A percentile compares a stretch with the other conserved stretches of the same genome.
phyloP scores from a whole-genome alignment of 2,888 invertebrate species.

The Piscicola geometra region DNA sequence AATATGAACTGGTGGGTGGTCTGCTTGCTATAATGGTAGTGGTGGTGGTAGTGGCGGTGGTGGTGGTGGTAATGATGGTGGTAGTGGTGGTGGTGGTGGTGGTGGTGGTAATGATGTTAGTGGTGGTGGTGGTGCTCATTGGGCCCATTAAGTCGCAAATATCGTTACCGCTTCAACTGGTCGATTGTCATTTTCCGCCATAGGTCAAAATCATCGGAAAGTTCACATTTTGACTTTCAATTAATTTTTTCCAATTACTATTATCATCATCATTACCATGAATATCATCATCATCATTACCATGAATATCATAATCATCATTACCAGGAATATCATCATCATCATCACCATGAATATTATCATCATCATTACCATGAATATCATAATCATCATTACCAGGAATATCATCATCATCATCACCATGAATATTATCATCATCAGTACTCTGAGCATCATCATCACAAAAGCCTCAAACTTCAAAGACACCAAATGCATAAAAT shows the following conservation, averaged over 20 bases:
- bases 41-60: no score
- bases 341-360: constrained; percentile 4
- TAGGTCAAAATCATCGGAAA: no score
- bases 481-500: not conserved
- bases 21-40: no score
- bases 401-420: constrained; percentile 17
- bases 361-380: not conserved
- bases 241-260: not conserved
- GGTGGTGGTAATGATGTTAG: no score
- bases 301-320: not conserved
- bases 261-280: constrained; percentile 6
- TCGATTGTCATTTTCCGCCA: no score
- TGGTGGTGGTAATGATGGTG: no score
- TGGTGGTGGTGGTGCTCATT: no score
- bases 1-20: no score
- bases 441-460: not conserved
- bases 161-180: no score
- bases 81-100: no score
- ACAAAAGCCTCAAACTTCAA: not conserved
- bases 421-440: constrained; percentile 9
- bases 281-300: constrained; percentile 5
- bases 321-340: not conserved
- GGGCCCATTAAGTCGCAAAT: no score
- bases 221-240: not conserved
- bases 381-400: not conserved